phyloP scores from a whole-genome alignment of 2,797 vertebrate genomes.

The Antrozous pallidus region DNA sequence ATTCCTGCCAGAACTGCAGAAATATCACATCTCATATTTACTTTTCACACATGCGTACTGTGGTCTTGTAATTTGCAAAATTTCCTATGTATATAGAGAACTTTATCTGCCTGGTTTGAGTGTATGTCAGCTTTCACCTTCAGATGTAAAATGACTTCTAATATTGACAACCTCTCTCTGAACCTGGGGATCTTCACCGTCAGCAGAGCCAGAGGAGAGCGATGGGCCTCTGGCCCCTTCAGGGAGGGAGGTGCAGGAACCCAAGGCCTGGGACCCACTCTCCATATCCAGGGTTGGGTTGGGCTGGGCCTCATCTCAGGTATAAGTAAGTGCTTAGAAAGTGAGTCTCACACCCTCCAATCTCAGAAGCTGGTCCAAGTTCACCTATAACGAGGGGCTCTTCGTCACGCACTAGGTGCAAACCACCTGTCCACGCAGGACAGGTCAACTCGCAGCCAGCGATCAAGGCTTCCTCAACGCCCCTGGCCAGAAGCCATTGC shows the following conservation, averaged over 20 bases:
- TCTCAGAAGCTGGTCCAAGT: neutral
- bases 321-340: neutral
- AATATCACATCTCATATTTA: neutral
- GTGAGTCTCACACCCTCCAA: rapidly evolving
- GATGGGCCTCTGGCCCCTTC: rapidly evolving
- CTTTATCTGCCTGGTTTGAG: neutral
- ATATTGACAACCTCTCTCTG: neutral
- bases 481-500: rapidly evolving
- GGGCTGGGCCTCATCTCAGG: neutral
- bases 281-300: rapidly evolving
- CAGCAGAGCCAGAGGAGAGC: neutral
- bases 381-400: neutral
- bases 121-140: rapidly evolving
- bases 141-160: neutral
- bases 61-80: neutral
- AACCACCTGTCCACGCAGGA: rapidly evolving
- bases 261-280: rapidly evolving
- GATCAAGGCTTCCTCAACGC: neutral
- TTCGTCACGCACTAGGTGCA: rapidly evolving
- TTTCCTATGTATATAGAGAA: neutral
- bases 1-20: conserved; percentile 69
- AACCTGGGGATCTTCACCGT: neutral
- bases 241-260: neutral
- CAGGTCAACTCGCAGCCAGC: rapidly evolving
- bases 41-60: conserved; percentile 24